Conservation (phyloP, 53 echinoderm and acorn worm genomes). For the Henricia sp. region DNA sequence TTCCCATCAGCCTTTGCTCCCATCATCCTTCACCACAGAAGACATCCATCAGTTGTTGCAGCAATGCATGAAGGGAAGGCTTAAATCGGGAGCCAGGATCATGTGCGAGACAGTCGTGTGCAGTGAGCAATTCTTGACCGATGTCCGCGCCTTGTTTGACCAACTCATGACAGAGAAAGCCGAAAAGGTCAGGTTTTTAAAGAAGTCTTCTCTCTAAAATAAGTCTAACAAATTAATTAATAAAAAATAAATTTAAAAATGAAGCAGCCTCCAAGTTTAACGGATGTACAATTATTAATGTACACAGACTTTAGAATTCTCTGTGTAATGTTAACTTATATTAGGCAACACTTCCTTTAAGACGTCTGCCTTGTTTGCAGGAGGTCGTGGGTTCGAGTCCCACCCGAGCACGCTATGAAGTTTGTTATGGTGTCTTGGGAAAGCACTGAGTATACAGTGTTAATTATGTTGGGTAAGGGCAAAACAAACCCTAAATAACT, state of each 20-base stretch:
- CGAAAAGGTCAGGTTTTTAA: slow-evolving; percentile 62
- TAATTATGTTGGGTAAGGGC: too few relatives aligned
- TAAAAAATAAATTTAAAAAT: neutral
- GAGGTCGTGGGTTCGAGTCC: too few relatives aligned
- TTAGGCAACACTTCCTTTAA: too few relatives aligned
- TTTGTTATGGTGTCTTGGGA: too few relatives aligned
- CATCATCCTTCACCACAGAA: slow-evolving; percentile 73
- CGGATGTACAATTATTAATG: too few relatives aligned
- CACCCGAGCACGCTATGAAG: too few relatives aligned
- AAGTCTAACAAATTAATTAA: neutral
- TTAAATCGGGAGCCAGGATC: slow-evolving; percentile 68
- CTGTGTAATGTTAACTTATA: too few relatives aligned
- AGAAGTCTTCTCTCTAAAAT: neutral
- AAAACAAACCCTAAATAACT: too few relatives aligned
- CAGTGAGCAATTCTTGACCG: slow-evolving; percentile 75
- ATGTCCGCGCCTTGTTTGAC: slow-evolving; percentile 76
- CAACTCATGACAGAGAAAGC: slow-evolving; percentile 82
- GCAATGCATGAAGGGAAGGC: slow-evolving; percentile 82
- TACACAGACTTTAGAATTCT: too few relatives aligned
- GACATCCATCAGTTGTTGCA: slow-evolving; percentile 86
- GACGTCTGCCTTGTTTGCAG: too few relatives aligned
- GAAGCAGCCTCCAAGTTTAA: too few relatives aligned
- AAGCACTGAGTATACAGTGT: too few relatives aligned
- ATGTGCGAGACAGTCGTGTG: slow-evolving; percentile 88
- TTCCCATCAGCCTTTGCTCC: slow-evolving; percentile 86